phyloP scores from a whole-genome alignment of 2,888 invertebrate genomes.

The Pristionchus fissidentatus region DNA sequence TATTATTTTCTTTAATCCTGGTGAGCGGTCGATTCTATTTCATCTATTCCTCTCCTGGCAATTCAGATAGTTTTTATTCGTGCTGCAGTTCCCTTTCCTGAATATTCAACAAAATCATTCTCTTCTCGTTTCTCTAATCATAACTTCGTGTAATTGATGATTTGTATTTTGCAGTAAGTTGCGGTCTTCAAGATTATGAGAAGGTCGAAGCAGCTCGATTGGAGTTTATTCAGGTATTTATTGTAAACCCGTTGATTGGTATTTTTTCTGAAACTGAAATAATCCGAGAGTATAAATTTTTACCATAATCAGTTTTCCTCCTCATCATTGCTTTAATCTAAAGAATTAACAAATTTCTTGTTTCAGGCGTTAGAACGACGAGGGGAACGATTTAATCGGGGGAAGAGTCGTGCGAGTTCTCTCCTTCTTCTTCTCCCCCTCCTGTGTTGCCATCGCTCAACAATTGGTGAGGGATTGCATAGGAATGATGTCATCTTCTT shows the following conservation, averaged over 20 bases:
- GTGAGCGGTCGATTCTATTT: slow-evolving; percentile 80
- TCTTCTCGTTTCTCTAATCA: no score
- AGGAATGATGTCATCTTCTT: not conserved
- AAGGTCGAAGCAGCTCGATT: slow-evolving; percentile 59
- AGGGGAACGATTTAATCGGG: slow-evolving; percentile 46
- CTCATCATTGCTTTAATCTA: no score
- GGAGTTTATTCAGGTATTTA: slow-evolving; percentile 53
- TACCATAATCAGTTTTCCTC: no score
- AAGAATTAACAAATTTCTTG: no score
- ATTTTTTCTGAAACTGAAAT: not conserved
- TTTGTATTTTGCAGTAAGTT: slow-evolving; percentile 50
- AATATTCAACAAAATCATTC: not conserved
- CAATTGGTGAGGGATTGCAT: slow-evolving; percentile 57
- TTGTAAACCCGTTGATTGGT: not conserved
- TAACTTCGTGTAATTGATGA: not conserved
- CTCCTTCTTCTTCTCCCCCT: slow-evolving; percentile 67
- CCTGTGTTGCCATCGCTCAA: slow-evolving; percentile 63
- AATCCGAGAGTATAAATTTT: no score
- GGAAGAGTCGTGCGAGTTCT: slow-evolving; percentile 64
- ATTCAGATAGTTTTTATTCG: no score
- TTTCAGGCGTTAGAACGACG: slow-evolving; percentile 55
- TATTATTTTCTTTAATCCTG: slow-evolving; percentile 97
- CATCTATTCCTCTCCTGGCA: no score
- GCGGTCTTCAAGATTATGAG: slow-evolving; percentile 54
- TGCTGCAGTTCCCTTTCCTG: not conserved